These are phyloP conservation scores for Zaprionus obscuricornis DNA, from an alignment of 2,888 invertebrate genomes.

Conservation along the genomic window DNA sequence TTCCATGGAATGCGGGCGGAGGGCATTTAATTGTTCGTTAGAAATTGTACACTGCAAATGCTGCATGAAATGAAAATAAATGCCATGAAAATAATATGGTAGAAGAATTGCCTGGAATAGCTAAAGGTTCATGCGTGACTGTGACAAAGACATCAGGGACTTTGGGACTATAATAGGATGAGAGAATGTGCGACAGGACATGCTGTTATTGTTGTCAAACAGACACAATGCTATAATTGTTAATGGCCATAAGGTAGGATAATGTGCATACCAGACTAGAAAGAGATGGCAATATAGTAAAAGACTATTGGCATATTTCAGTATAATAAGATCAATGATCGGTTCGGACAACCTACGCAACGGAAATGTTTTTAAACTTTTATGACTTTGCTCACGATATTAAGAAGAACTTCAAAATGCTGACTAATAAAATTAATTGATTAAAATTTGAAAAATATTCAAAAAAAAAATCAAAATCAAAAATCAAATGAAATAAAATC, in stretches of 20 bases:
- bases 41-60: constrained; percentile 42
- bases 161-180: no score
- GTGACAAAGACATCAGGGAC: constrained; percentile 21
- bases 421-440: constrained; percentile 53
- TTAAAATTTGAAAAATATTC: constrained; percentile 47
- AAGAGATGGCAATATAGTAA: constrained; percentile 7
- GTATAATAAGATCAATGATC: neutral
- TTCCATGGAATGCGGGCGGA: constrained; percentile 71
- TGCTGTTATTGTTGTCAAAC: constrained; percentile 54
- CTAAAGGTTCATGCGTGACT: constrained; percentile 41
- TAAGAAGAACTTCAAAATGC: constrained; percentile 52
- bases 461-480: constrained; percentile 29
- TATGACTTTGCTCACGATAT: constrained; percentile 33
- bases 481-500: constrained; percentile 59
- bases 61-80: constrained; percentile 46
- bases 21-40: constrained; percentile 17
- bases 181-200: constrained; percentile 28
- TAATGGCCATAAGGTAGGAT: constrained; percentile 41
- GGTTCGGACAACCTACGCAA: constrained; percentile 47
- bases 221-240: constrained; percentile 32
- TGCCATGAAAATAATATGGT: constrained; percentile 29
- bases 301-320: constrained; percentile 7
- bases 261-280: constrained; percentile 42
- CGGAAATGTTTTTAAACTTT: constrained; percentile 33
- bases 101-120: constrained; percentile 1